Evolutionary conservation across 2,888 invertebrate species (phyloP), one percentile per base, ranked within the genome.

Genomic region (Agrotis puta): DNA sequence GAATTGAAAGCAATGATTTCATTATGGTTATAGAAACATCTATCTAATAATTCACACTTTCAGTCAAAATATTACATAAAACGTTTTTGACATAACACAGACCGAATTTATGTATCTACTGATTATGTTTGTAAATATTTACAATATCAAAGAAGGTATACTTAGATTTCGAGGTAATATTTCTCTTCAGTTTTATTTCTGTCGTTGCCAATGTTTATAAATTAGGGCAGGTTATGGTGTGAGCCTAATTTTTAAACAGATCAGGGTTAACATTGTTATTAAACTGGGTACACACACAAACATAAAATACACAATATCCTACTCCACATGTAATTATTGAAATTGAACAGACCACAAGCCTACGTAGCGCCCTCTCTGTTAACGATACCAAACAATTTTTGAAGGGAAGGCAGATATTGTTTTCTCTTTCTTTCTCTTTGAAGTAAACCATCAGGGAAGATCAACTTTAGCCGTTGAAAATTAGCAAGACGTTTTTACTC

Each of bases 201-300:
- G 16, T 45, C 9, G 3, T 11, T 20, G 54, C 18, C 58, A 63
- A 39, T 71, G n/a, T 59, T 59, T 64, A 45, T 20, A 24, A 16
- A 50, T 59, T 78, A 73, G n/a, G 54, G 5, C 45, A 62, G 62
- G 73, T 76, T 62, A 64, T 71, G 39, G 45, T 59, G 47, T n/a
- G 13, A 33, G n/a, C 6, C 24, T 51, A 53, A 54, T 39, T 16
- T 50, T 61, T 7, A 77, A 77, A 18, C 70, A 54, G 70, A 56
- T 61, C 61, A 64, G 13, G 65, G 64, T 45, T 76, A 65, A 39
- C n/a, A 1, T 27, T 58, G n/a, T 58, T 64, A 48, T 43, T 64
- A n/a, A 27, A 47, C 24, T 20, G 22, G 13, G 18, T 27, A 74
- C 54, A 50, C 62, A 56, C 48, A 69, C n/a, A 50, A 51, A 56